Base-by-base conservation (phyloP, 1,140 invertebrate species). In the Drosophila tristis region DNA sequence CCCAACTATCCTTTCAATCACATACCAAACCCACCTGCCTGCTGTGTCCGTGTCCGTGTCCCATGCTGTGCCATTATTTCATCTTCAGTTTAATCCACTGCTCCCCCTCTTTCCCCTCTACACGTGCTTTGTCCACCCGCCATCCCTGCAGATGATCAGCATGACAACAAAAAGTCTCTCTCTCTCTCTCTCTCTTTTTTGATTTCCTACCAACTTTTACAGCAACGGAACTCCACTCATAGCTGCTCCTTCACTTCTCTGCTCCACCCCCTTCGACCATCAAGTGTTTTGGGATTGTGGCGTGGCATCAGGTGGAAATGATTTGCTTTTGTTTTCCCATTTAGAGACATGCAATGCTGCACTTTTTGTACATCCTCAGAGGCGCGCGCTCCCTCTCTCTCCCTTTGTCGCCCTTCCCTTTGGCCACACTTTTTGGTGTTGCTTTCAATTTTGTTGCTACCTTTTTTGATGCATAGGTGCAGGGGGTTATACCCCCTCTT, bases 401-500 rank as follows among this genome's bases (percentile, higher is more conserved):
- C 26, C 16, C 43, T 60, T 57, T 61, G 15, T 42, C 29, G 2
- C 23, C 15, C 25, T 47, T 15, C 42, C 48, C 31, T 44, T 75
- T 68, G 67, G 67, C 59, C 73, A 73, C 79, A 80, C 64, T 72
- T 76, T 86, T 89, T 74, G 82, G 78, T 87, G 78, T 89, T 87
- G 82, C 74, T 84, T 87, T 84, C 84, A 89, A 76, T 89, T 90
- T 79, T 74, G 85, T 74, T 65, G 73, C 73, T 60, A 43, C 55
- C 55, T 57, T 49, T 74, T 76, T 67, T 29, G 5, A 7, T 29
- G 0, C 5, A 20, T 2, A 8, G 29, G 29, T 7, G 7, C 7
- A 8, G 29, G 29, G 29, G 7, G 29, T 20, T 20, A 20, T 29
- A 29, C 26, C 31, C 31, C 62, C 66, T 25, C 62, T 35, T 87